Evolutionary conservation across 2,797 vertebrate species (phyloP).

Genomic region (Anguilla anguilla): DNA sequence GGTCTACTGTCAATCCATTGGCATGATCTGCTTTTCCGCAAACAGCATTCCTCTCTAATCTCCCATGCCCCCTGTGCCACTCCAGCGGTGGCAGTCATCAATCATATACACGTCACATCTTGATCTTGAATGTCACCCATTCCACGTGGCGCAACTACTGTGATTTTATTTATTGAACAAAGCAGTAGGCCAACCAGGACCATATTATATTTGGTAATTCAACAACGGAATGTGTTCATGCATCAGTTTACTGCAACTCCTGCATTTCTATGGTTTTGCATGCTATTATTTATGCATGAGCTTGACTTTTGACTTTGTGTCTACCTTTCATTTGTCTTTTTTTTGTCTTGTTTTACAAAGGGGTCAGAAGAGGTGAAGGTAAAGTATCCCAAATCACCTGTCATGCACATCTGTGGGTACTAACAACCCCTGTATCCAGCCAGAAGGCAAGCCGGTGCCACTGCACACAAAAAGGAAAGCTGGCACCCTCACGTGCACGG

Average conservation of each 20-base stretch:
- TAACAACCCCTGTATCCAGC: constrained; percentile 10
- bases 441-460: not conserved
- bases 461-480: not conserved
- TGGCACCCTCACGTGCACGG: not conserved
- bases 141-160: not conserved
- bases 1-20: not conserved
- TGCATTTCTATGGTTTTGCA: constrained; percentile 6
- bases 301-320: not conserved
- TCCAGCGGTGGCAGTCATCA: not conserved
- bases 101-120: not conserved
- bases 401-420: not conserved
- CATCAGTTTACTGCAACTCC: not conserved
- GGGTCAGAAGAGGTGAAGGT: constrained; percentile 33
- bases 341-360: constrained; percentile 25
- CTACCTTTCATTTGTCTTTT: constrained; percentile 16
- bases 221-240: not conserved
- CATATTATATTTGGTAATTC: not conserved
- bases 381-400: constrained; percentile 14
- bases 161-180: not conserved
- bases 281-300: constrained; percentile 20
- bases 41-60: not conserved
- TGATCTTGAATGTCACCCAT: not conserved
- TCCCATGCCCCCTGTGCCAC: not conserved
- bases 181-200: not conserved
- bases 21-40: not conserved